These are phyloP conservation scores for Cyprinodon diabolis DNA, from an alignment of 2,797 vertebrate genomes.

Conservation along the genomic window DNA sequence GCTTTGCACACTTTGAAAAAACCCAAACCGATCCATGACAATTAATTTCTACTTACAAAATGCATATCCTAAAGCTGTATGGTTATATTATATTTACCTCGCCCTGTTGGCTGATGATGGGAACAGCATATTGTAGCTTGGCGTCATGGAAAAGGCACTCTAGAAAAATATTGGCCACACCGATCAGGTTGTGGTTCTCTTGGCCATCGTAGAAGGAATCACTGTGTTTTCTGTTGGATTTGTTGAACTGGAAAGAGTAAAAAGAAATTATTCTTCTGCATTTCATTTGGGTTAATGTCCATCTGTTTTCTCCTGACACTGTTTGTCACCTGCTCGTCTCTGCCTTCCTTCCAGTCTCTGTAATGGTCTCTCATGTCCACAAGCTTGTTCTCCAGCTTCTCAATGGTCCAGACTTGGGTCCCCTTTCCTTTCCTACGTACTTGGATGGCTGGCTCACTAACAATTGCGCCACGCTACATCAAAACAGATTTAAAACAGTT, in stretches of 20 bases:
- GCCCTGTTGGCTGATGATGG: conserved; percentile 99
- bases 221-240: conserved; percentile 81
- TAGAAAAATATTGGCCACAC: conserved; percentile 95
- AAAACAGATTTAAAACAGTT: neutral
- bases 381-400: conserved; percentile 97
- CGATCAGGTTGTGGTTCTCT: conserved; percentile 98
- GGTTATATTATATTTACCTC: conserved; percentile 81
- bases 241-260: conserved; percentile 76
- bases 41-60: neutral
- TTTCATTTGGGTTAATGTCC: neutral
- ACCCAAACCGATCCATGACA: neutral
- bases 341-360: conserved; percentile 94
- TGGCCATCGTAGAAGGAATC: conserved; percentile 97
- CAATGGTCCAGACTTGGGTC: conserved; percentile 97
- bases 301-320: neutral
- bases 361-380: conserved; percentile 98
- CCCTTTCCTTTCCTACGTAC: conserved; percentile 91
- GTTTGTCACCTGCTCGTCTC: conserved; percentile 80
- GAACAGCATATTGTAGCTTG: conserved; percentile 95
- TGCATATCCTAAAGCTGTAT: neutral
- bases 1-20: neutral
- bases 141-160: conserved; percentile 96
- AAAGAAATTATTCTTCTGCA: conserved; percentile 2
- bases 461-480: conserved; percentile 90
- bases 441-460: conserved; percentile 98